Evolutionary conservation across 2,888 invertebrate genomes (phyloP), one percentile per base, ranked within the genome.

Genomic region (Rhaphigaster nebulosa): DNA sequence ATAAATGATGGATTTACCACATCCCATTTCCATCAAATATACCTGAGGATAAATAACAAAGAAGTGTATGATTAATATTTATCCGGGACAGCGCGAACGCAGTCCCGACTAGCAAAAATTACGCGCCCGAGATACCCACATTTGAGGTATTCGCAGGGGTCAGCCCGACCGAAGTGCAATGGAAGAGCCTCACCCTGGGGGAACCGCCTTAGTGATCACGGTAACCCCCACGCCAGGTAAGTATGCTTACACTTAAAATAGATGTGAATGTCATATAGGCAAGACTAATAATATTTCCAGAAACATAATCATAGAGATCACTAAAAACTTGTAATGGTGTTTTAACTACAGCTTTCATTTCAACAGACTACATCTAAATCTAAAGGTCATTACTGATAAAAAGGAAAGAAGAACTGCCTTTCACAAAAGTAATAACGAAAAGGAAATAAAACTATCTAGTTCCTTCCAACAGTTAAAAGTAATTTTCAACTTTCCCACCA

Each of bases 171-270:
- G 26, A 56, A 56, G 56, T 56, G 56, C 56, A 56, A 56, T 56
- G 56, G 56, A 56, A 56, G 56, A 56, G 56, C 56, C 56, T 56
- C 56, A 56, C 56, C 56, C 56, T 56, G 56, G 56, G 56, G 56
- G 56, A 56, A 56, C 56, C 56, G 56, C 56, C 56, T 56, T 56
- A n/a, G 23, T 56, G 56, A 56, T 56, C 56, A 56, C 56, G 56
- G 56, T 56, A 56, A 56, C 56, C 56, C 56, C 56, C 56, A 56
- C 56, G 56, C 56, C 56, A 56, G 56, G 56, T 56, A 56, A 56
- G 56, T 56, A 56, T 56, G 56, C 56, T 56, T 56, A 5, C 0
- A 0, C 0, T 5, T 6, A 26, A 10, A 26, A 23, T 6, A 5
- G 26, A n/a, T 8, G 26, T n/a, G 56, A 1, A 56, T 56, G 12